Evolutionary conservation across 2,888 invertebrate genomes (phyloP).

Genomic region (Volucella inanis): DNA sequence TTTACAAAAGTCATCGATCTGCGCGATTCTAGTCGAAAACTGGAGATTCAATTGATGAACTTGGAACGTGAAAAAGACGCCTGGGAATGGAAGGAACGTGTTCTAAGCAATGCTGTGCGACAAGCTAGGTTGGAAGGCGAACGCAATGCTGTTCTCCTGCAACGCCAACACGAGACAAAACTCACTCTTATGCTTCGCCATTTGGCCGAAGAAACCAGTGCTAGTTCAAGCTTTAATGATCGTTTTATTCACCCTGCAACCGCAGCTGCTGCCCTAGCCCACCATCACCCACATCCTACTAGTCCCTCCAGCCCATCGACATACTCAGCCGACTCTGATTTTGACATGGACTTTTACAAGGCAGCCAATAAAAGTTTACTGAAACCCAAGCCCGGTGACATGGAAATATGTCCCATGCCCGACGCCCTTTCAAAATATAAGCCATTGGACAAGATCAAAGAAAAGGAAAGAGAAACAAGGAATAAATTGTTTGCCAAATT

Average conservation of each 20-base stretch:
- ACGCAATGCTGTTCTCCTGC: constrained; percentile 85
- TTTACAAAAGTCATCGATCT: constrained; percentile 94
- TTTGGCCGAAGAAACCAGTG: constrained; percentile 85
- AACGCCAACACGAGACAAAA: constrained; percentile 87
- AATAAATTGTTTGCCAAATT: constrained; percentile 84
- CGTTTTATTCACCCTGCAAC: constrained; percentile 72
- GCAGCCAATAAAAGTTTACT: constrained; percentile 75
- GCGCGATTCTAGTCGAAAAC: constrained; percentile 88
- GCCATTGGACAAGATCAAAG: constrained; percentile 82
- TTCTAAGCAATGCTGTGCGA: constrained; percentile 87
- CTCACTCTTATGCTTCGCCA: constrained; percentile 86
- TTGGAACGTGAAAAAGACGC: constrained; percentile 88
- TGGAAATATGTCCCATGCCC: constrained; percentile 79
- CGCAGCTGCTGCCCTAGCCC: constrained; percentile 58
- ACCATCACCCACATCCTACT: constrained; percentile 68
- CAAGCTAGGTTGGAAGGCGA: constrained; percentile 87
- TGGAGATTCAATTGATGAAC: constrained; percentile 89
- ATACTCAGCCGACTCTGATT: constrained; percentile 79
- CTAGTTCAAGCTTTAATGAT: constrained; percentile 80
- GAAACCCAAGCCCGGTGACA: constrained; percentile 78
- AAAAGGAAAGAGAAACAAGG: constrained; percentile 83
- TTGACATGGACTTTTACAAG: constrained; percentile 80
- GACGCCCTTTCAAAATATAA: constrained; percentile 80
- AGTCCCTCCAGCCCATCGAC: constrained; percentile 65
- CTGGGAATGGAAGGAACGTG: constrained; percentile 88